Conservation (phyloP, 2,797 vertebrate genomes). For the Botia almorhae region DNA sequence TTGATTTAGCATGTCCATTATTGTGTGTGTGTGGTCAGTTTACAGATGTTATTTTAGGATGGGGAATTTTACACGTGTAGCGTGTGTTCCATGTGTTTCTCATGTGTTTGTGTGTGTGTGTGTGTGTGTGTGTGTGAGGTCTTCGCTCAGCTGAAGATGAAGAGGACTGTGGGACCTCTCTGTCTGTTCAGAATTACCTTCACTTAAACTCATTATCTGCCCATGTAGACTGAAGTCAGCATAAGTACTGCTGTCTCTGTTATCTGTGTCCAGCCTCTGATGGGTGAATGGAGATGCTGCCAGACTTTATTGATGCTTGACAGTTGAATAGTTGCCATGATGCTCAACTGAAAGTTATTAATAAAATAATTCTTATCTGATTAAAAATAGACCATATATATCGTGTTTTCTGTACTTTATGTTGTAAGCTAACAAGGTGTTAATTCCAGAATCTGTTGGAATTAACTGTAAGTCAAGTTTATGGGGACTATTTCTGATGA, state of each 20-base stretch:
- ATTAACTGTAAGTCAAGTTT: no score
- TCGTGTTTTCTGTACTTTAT: background rate
- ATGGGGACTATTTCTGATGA: no score
- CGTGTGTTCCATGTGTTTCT: conserved; percentile 47
- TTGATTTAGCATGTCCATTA: conserved; percentile 32
- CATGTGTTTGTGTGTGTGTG: conserved; percentile 34
- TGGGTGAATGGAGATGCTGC: conserved; percentile 8
- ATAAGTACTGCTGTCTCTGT: conserved; percentile 41
- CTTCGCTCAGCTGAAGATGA: conserved; percentile 57
- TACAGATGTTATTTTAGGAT: conserved; percentile 52
- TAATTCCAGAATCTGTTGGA: background rate
- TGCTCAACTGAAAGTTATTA: background rate
- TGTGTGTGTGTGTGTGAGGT: conserved; percentile 44
- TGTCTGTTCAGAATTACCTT: conserved; percentile 69
- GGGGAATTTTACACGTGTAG: conserved; percentile 35
- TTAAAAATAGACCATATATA: no score
- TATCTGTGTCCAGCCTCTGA: conserved; percentile 48
- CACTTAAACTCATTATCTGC: conserved; percentile 74
- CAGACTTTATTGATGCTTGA: conserved; percentile 1
- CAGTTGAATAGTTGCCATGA: no score
- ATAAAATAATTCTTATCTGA: background rate
- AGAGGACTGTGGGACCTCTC: conserved; percentile 60
- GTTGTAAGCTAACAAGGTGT: background rate
- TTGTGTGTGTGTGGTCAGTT: conserved; percentile 51
- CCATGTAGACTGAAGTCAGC: conserved; percentile 42